Evolutionary conservation across 2,888 invertebrate genomes (phyloP).

Genomic region (Galerucella pusilla): DNA sequence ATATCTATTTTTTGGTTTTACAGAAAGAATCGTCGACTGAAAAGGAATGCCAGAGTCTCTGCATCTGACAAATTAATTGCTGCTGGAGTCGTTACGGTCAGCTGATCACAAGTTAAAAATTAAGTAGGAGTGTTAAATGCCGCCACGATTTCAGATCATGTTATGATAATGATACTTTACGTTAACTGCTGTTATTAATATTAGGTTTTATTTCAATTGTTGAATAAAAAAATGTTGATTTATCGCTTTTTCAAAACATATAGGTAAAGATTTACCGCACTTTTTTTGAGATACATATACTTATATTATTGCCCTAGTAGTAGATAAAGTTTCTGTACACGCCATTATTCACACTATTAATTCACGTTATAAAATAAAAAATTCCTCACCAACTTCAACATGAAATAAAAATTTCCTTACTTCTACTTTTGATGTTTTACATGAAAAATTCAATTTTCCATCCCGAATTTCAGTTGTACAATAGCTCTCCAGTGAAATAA

Average conservation of each 20-base stretch:
- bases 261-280: background rate
- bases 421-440: background rate
- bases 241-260: background rate
- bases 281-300: too few species aligned
- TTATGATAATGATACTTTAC: slow-evolving; percentile 28
- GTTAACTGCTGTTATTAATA: slow-evolving; percentile 22
- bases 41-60: slow-evolving; percentile 30
- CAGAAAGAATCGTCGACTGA: background rate
- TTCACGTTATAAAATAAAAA: background rate
- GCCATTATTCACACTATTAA: too few species aligned
- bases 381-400: background rate
- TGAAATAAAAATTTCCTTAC: background rate
- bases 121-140: slow-evolving; percentile 34
- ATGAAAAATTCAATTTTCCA: slow-evolving; percentile 7
- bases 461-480: slow-evolving; percentile 1
- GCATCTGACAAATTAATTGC: slow-evolving; percentile 37
- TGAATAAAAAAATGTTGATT: slow-evolving; percentile 14
- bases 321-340: too few species aligned
- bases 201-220: slow-evolving; percentile 19
- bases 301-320: too few species aligned
- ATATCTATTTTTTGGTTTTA: background rate
- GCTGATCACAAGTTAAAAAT: slow-evolving; percentile 23
- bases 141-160: slow-evolving; percentile 28
- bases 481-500: slow-evolving; percentile 3
- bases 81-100: slow-evolving; percentile 13